Evolutionary conservation across 1,140 invertebrate species (phyloP).

Genomic region (Drosophila truncata): DNA sequence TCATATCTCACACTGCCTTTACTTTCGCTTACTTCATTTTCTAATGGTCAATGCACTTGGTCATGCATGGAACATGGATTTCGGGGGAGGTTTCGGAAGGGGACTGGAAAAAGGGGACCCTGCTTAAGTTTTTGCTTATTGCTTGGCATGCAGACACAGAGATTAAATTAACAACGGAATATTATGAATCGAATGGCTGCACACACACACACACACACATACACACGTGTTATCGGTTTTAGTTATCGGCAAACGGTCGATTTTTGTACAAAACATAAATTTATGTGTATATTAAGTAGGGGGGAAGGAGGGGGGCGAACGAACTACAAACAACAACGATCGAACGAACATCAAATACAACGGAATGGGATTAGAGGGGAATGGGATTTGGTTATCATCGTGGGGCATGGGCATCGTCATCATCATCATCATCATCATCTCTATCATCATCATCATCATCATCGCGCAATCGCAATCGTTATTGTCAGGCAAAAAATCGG

Average conservation of each 20-base stretch:
- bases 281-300: conserved; percentile 1
- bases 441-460: conserved; percentile 3
- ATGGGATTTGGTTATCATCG: conserved; percentile 32
- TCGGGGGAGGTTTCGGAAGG: not conserved
- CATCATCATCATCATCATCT: conserved; percentile 7
- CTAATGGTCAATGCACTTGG: conserved; percentile 20
- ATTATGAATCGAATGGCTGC: conserved; percentile 42
- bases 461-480: conserved; percentile 27
- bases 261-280: conserved; percentile 32
- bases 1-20: conserved; percentile 10
- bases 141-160: conserved; percentile 47
- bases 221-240: conserved; percentile 38
- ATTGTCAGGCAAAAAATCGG: conserved; percentile 28
- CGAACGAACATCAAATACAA: conserved; percentile 35
- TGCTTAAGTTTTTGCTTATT: conserved; percentile 8
- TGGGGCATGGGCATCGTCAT: conserved; percentile 21
- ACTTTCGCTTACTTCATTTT: conserved; percentile 12
- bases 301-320: not conserved
- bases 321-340: conserved; percentile 30
- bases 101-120: conserved; percentile 23
- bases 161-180: conserved; percentile 23
- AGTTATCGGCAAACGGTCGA: conserved; percentile 34
- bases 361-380: conserved; percentile 24
- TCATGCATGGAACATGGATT: conserved; percentile 22
- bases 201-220: conserved; percentile 17